Evolutionary conservation across 2,113 vertebrate species (phyloP), one percentile per base, ranked within the genome.

Genomic region (Pionites leucogaster): DNA sequence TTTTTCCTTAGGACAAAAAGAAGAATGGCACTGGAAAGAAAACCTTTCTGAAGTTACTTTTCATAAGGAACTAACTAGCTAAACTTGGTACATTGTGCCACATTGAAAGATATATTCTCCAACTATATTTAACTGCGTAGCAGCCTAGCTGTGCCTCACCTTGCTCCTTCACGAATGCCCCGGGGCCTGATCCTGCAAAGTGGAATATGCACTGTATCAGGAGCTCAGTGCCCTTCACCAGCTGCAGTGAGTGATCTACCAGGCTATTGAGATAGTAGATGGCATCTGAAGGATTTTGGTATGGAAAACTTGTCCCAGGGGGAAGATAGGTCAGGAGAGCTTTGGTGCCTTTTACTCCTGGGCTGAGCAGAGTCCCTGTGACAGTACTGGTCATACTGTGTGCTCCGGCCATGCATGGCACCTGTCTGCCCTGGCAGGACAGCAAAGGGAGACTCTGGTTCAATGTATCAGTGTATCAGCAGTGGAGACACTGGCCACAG

Each of bases 1-100:
- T 63, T 86, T 96, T 97, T 95, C 41, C 79, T 90, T 90, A 79
- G 93, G 44, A 17, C 50, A 65, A 70, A 86, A 35, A 20, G 27
- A 9, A 35, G 72, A 10, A 13, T 67, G 37, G 50, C 25, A n/a
- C 11, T 67, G 35, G 20, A 11, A 65, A 71, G 60, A 42, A 71
- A 23, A 27, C 5, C 10, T 80, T 53, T 53, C 35, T 31, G 3
- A 37, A 42, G 46, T 35, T 82, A 14, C 62, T 90, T 88, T 95
- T 63, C 25, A 15, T 35, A 37, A 81, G 53, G 75, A 82, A 18
- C 27, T 80, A 23, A 69, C 35, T 35, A 50, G 72, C 27, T 81
- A 25, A 78, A 72, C 31, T 70, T 37, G 60, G 50, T 42, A 5
- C 12, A 9, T 59, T 80, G 28, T 53, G 75, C 59, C 59, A 86